Evolutionary conservation across 2,113 vertebrate species (phyloP).

Genomic region (Oreochromis spilurus): DNA sequence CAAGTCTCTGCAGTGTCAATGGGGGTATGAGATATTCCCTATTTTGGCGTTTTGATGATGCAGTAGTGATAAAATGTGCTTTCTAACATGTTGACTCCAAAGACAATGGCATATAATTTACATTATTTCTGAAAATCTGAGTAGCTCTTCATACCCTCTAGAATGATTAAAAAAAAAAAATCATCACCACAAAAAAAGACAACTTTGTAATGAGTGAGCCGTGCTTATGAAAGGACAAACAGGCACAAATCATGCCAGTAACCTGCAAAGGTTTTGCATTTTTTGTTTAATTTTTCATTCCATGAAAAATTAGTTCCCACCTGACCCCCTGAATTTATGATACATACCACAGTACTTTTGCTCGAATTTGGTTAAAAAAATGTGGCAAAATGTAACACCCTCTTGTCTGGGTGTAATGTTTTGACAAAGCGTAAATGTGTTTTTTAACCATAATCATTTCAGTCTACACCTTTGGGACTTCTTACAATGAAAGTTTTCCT

Average conservation of each 20-base stretch:
- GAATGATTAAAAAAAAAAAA: rapidly evolving
- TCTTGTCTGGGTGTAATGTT: background rate
- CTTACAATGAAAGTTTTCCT: no score
- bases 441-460: rapidly evolving
- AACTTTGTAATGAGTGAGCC: background rate
- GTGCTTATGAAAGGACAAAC: background rate
- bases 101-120: background rate
- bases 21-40: background rate
- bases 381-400: background rate
- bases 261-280: rapidly evolving
- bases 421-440: background rate
- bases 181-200: background rate
- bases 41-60: background rate
- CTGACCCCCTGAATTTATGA: background rate
- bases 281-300: background rate
- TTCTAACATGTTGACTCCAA: background rate
- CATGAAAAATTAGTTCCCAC: background rate
- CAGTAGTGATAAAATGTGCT: background rate
- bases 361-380: background rate
- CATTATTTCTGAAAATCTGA: background rate
- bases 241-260: rapidly evolving
- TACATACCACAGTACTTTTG: background rate
- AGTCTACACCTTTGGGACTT: background rate
- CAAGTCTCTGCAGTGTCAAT: background rate
- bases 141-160: background rate